Base-by-base conservation (phyloP, 1,140 invertebrate species). In the Reticulitermes speratus region DNA sequence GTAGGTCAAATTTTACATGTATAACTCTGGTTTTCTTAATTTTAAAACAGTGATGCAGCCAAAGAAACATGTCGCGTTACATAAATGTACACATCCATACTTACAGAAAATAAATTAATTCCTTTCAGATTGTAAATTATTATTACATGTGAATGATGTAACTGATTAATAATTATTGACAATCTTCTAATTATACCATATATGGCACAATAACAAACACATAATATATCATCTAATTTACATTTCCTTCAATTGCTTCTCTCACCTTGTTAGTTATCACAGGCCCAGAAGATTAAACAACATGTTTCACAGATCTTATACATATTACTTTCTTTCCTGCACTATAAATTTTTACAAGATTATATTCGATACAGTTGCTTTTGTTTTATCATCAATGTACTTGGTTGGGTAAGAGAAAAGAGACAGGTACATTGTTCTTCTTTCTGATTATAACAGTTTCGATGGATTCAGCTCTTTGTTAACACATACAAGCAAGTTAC, bases 181-280 rank as follows among this genome's bases (percentile, higher is more conserved):
- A 75, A n/a, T 75, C 65, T 7, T 75, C 65, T 75, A 75, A 75
- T 52, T 52, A 84, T 52, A 84, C 83, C 83, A 30, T 84, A 84
- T 84, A 84, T 84, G 83, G 83, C 83, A 84, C 83, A 84, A 32
- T 48, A 84, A 84, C 83, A 84, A 52, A 84, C 83, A 84, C 45
- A 59, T 84, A 45, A 84, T 52, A 45, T 52, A 52, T 32, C 8
- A 48, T 48, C 83, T 52, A 84, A 75, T 75, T 75, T 75, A 55
- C 83, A 55, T n/a, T 52, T 59, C 83, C 48, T 59, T 52, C 45
- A 59, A 75, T 75, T 75, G 65, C n/a, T 9, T 75, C 65, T 75
- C 65, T 84, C 30, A 48, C 83, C 83, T 52, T n/a, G 48, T 52
- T 84, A 52, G 25, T 84, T 84, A 84, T 84, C 83, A 84, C 83